A percentile compares a stretch with the other conserved stretches of the same genome.
Conservation (phyloP, 2,888 invertebrate genomes). For the Drosophila monieri region DNA sequence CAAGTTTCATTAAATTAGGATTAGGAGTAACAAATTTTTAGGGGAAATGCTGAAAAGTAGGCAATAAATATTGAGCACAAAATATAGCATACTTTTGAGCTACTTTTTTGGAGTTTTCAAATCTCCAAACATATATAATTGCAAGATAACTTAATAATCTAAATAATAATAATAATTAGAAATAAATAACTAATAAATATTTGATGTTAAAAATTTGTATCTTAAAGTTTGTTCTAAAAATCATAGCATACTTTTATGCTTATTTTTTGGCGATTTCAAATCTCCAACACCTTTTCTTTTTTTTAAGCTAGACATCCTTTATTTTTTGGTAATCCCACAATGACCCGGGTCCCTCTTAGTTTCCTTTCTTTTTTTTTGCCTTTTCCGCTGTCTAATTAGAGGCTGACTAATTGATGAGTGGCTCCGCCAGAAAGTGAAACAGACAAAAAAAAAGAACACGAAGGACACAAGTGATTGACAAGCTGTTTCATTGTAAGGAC, state of each 20-base stretch:
- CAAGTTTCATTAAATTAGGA: neutral
- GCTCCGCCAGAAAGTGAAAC: slow-evolving; percentile 4
- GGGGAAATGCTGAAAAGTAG: too few species aligned
- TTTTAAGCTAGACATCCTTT: neutral
- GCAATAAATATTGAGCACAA: too few species aligned
- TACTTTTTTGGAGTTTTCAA: too few species aligned
- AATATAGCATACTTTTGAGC: too few species aligned
- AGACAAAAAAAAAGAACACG: slow-evolving; percentile 11
- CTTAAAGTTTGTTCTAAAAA: neutral
- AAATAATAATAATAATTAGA: too few species aligned
- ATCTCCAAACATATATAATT: too few species aligned
- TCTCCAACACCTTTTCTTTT: neutral
- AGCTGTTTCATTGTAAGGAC: slow-evolving; percentile 62
- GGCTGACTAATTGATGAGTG: slow-evolving; percentile 60
- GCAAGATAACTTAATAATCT: too few species aligned
- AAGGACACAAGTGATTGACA: slow-evolving; percentile 58
- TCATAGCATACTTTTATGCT: neutral
- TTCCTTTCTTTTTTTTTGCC: slow-evolving; percentile 5
- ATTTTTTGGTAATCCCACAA: neutral
- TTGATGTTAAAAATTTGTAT: too few species aligned
- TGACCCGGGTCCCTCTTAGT: neutral
- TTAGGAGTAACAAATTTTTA: too few species aligned
- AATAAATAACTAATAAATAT: too few species aligned
- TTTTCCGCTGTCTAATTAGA: slow-evolving; percentile 57
- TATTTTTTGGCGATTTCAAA: neutral